Evolutionary conservation across 1,140 invertebrate species (phyloP), one percentile per base, ranked within the genome.

Genomic region (Dinoponera quadriceps): DNA sequence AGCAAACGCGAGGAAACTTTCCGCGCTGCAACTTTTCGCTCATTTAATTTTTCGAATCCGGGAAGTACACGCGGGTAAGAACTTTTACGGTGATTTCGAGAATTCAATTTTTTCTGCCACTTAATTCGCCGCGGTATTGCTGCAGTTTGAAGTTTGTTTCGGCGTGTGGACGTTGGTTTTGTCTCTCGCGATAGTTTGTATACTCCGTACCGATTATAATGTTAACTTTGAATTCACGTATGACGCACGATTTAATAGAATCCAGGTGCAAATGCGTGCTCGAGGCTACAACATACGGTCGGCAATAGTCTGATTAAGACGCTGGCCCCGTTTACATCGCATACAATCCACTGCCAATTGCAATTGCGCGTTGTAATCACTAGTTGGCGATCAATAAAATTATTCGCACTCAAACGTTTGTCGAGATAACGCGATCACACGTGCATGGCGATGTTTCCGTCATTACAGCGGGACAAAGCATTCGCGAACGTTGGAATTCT

Each of bases 221-320:
- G n/a, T n/a, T n/a, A 69, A n/a, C 22, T 80, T 57, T 16, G n/a
- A 20, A 3, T 75, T 49, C 48, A 13, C 7, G 57, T 18, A 14
- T 29, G 20, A 51, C 25, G 48, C 18, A 20, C 55, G 7, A 69
- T 20, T 75, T 59, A 48, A 63, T 57, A 27, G 18, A 71, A 16
- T 57, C 5, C 29, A 27, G 5, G 25, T 51, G n/a, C 9, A 48
- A 59, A 3, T 25, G 44, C 14, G n/a, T 51, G 48, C 9, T 68
- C 16, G 16, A 57, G 49, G 25, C 22, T 22, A 69, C n/a, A 38
- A 69, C n/a, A 38, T 69, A n/a, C 54, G 25, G 69, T 71, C 54
- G 22, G 2, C 63, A 71, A 57, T 80, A 57, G 65, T 80, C 75
- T 80, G 54, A 80, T 80, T 71, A 80, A 71, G 75, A 80, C n/a